Evolutionary conservation across 2,888 invertebrate species (phyloP).

Genomic region (Pherbina coryleti): DNA sequence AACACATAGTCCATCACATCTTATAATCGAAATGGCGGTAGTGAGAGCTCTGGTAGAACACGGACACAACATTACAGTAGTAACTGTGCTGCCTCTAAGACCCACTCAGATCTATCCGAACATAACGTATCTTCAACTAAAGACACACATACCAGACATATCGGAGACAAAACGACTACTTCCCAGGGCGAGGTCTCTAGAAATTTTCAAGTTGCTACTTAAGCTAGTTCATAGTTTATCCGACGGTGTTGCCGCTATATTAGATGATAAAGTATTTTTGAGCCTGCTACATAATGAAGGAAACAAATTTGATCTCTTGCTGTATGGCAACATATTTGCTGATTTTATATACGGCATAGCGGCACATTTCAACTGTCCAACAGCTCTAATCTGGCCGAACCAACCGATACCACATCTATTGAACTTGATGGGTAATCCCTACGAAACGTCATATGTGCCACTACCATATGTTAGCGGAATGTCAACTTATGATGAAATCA

Average conservation of each 20-base stretch:
- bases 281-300: conserved; percentile 47
- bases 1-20: conserved; percentile 52
- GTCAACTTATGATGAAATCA: conserved; percentile 25
- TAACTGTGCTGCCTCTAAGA: conserved; percentile 48
- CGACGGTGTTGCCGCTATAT: conserved; percentile 21
- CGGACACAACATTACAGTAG: conserved; percentile 55
- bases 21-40: conserved; percentile 52
- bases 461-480: conserved; percentile 12
- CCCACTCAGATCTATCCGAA: conserved; percentile 26
- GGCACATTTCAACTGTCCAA: conserved; percentile 57
- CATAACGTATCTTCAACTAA: conserved; percentile 43
- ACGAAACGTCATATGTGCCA: conserved; percentile 45
- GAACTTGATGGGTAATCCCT: conserved; percentile 51
- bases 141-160: conserved; percentile 27
- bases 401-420: conserved; percentile 43
- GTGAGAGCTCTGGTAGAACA: conserved; percentile 51
- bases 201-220: neutral
- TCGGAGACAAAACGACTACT: neutral
- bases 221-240: conserved; percentile 9
- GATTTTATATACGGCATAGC: conserved; percentile 56
- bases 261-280: conserved; percentile 47
- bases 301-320: conserved; percentile 54
- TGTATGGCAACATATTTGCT: conserved; percentile 51
- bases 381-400: conserved; percentile 50
- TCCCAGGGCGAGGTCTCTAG: neutral